Percentiles rank a stretch among this genome's conserved stretches.
These are phyloP conservation scores for Macrotus californicus DNA, from an alignment of 2,113 vertebrate species.

Conservation along the genomic window DNA sequence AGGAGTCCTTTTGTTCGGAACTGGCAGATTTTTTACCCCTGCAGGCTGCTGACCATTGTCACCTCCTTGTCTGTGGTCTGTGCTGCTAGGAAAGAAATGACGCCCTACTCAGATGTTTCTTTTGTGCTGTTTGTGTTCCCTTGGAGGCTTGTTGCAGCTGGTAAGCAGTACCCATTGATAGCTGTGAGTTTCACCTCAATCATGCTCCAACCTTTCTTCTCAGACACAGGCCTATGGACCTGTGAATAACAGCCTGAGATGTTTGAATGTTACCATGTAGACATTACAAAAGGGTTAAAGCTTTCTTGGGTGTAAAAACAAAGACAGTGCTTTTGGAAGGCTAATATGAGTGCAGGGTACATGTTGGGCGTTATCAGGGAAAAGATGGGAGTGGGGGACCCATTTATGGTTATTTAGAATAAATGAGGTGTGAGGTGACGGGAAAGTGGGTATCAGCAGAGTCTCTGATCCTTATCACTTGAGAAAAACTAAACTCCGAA, in stretches of 20 bases:
- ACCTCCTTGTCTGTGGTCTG: neutral
- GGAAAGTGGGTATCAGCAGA: neutral
- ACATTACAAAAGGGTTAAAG: neutral
- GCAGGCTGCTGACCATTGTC: neutral
- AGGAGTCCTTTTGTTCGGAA: neutral
- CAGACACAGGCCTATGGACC: neutral
- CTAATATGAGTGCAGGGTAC: neutral
- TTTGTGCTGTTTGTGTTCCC: neutral
- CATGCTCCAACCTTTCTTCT: neutral
- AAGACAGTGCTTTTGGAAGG: neutral
- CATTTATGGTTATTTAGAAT: neutral
- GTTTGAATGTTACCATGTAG: neutral
- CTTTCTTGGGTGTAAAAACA: neutral
- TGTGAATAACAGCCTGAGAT: neutral
- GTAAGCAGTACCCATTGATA: neutral
- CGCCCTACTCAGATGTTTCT: neutral
- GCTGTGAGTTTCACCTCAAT: neutral
- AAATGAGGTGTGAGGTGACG: neutral
- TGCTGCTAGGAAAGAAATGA: neutral
- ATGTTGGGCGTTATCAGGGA: neutral
- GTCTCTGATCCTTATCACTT: neutral
- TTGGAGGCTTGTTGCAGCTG: neutral
- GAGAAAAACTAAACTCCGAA: neutral
- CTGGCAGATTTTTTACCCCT: neutral
- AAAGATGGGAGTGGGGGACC: neutral